Base-by-base conservation (phyloP, 2,113 vertebrate species). In the Istiophorus platypterus region DNA sequence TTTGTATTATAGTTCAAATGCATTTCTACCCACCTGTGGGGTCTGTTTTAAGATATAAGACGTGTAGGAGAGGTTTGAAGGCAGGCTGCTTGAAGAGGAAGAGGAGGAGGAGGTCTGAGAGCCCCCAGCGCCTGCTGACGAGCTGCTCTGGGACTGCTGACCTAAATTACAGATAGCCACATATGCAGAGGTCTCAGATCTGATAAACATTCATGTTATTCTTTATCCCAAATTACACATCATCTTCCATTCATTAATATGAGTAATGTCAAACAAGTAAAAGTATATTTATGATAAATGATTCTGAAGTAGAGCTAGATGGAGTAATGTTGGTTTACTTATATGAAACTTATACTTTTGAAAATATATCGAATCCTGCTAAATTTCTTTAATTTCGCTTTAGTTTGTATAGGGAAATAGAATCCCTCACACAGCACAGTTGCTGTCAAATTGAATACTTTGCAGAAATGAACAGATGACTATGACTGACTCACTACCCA, bases 31-130 rank as follows among this genome's bases (percentile, higher is more conserved):
- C 61, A 96, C 95, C 94, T 96, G 95, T 67, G 95, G 98, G 2
- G 98, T 99, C 87, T 99, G 98, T 91, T 99, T 99, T 72, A 99
- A 96, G 92, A 99, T 98, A 76, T 99, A 99, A 18, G 98, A 99
- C 0, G 98, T 99, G 84, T 98, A 99, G 15, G 97, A 97, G 84
- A 99, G 96, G 91, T 98, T 97, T 80, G 97, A 97, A 66, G 97
- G 96, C 66, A 98, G 87, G 78, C 96, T 97, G 91, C 95, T 93
- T 11, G 96, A 95, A 24, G 95, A 95, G n/a, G 96, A 95, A 27
- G 95, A 95, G 24, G 96, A 95, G 9, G 95, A 95, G 49, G 96
- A 93, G 7, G 94, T 78, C 73, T 95, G 95, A 70, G 95, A 91
- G 27, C 90, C 88, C n/a, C 93, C 93, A 20, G 93, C 72, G 69